phyloP scores from a whole-genome alignment of 64 coral and sea anemone species.

The Montipora efflorescens region DNA sequence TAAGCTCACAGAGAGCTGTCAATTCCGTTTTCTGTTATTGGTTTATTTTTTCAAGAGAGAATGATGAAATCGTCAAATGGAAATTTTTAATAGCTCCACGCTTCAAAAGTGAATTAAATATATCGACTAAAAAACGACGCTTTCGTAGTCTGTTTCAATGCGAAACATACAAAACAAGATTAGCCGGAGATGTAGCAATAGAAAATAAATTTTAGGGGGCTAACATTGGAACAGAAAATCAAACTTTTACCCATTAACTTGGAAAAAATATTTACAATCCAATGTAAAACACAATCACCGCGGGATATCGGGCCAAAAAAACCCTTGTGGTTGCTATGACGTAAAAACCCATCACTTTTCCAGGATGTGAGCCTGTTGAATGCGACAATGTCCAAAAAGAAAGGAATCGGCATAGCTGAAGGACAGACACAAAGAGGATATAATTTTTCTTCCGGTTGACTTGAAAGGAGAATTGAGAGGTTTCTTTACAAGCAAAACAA shows the following conservation, averaged over 20 bases:
- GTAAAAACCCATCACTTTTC: constrained; percentile 23
- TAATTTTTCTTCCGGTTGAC: background rate
- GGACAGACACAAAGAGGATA: background rate
- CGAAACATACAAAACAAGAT: too few species aligned
- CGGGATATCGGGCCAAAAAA: constrained; percentile 22
- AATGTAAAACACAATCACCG: constrained; percentile 23
- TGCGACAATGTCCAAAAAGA: constrained; percentile 3
- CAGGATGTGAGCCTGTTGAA: constrained; percentile 49
- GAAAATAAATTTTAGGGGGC: constrained; percentile 16
- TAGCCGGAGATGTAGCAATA: background rate
- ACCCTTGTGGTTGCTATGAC: constrained; percentile 24
- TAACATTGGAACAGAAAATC: constrained; percentile 26
- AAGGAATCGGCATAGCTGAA: background rate
- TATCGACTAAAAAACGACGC: background rate
- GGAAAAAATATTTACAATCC: constrained; percentile 52
- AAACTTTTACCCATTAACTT: constrained; percentile 34
- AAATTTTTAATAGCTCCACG: background rate
- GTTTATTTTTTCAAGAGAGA: constrained; percentile 20
- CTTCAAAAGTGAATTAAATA: background rate
- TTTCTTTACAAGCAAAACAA: background rate
- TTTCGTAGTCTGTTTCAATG: background rate
- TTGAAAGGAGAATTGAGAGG: background rate
- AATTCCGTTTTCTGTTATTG: background rate
- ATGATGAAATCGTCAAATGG: background rate
- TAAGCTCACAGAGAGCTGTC: constrained; percentile 18